Evolutionary conservation across 2,113 vertebrate genomes (phyloP), one percentile per base, ranked within the genome.

Genomic region (Laterallus jamaicensis): DNA sequence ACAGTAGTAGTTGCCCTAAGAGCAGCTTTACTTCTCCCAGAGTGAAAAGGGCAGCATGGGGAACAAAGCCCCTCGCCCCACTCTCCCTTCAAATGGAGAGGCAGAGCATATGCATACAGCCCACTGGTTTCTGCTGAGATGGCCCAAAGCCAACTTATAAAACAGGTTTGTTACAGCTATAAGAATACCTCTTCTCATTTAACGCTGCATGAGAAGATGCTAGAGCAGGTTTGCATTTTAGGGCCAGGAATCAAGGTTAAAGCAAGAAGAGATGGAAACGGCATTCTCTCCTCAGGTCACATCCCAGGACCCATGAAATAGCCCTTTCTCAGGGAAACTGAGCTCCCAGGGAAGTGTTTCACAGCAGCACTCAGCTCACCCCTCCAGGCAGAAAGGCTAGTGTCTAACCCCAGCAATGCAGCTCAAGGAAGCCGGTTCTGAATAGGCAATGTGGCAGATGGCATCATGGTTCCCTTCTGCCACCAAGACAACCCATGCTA

Each of bases 81-180:
- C 66, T 73, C 78, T 83, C 67, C 87, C 70, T 82, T 25, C 28
- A 79, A 75, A 67, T 82, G 82, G 59, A 95, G 86, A 93, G 58
- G 90, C 73, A 96, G 92, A 94, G 59, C 95, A 94, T 94, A 95
- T 87, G 92, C 86, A 76, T 54, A 21, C 95, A 94, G 77, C 96
- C 95, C 88, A 96, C 95, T 90, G 95, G 28, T 94, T 94, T 59
- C 92, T 93, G 92, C 88, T 17, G 58, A 62, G 83, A 31, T 93
- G 88, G 93, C 96, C 81, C 83, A 52, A 35, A 93, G 88, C 92
- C 95, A 97, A 88, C 95, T 54, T 7, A 60, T 9, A 78, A 67
- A 91, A 86, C 79, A 93, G 85, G 29, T 82, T 88, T 37, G 68
- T 67, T 92, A 49, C 56, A 71, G 77, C 60, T 74, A 60, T 21